A percentile compares a stretch with the other conserved stretches of the same genome.
Conservation (phyloP, 1,140 invertebrate species). For the Bombus consobrinus region DNA sequence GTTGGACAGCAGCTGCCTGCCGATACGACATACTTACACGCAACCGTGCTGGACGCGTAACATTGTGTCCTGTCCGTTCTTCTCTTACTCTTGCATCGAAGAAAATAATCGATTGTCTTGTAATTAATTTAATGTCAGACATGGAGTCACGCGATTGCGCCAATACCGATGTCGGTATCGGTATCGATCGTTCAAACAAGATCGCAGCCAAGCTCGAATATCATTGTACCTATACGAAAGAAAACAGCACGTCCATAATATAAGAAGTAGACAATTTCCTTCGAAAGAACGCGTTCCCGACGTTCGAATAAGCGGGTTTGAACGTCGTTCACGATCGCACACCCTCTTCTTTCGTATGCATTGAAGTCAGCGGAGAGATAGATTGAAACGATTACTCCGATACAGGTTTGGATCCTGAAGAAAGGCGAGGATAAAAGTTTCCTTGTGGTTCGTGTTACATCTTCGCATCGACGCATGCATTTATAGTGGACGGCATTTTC, state of each 20-base stretch:
- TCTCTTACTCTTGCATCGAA: not conserved
- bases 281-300: no score
- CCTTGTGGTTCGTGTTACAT: not conserved
- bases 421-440: not conserved
- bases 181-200: not conserved
- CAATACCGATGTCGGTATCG: not conserved
- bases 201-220: not conserved
- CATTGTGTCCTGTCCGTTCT: not conserved
- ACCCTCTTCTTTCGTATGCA: slow-evolving; percentile 12
- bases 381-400: slow-evolving; percentile 23
- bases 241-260: not conserved
- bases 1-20: slow-evolving; percentile 46
- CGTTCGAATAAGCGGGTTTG: not conserved
- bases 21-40: slow-evolving; percentile 27
- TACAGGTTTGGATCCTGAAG: not conserved
- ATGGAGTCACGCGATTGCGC: not conserved
- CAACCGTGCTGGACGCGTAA: slow-evolving; percentile 23
- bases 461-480: slow-evolving; percentile 10
- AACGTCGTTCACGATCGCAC: not conserved
- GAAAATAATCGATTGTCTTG: slow-evolving; percentile 19
- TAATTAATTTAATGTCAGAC: slow-evolving; percentile 29
- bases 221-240: not conserved
- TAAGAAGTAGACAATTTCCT: not conserved
- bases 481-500: slow-evolving; percentile 18
- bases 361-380: slow-evolving; percentile 15